Evolutionary conservation across 2,797 vertebrate species (phyloP).

Genomic region (Ctenochaetus hawaiiensis): DNA sequence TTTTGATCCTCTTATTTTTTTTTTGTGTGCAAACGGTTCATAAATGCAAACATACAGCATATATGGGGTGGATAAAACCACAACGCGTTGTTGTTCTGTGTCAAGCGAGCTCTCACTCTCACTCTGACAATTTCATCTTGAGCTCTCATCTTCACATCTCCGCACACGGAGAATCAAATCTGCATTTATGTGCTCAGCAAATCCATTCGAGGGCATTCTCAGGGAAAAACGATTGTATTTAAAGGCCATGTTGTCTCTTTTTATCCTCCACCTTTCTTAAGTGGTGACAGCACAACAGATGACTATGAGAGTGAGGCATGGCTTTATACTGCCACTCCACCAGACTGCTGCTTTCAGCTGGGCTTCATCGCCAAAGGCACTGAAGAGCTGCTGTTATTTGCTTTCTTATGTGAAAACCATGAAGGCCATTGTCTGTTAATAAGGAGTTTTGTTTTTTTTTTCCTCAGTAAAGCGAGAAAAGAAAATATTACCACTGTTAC

Average conservation of each 20-base stretch:
- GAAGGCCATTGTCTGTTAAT: conserved; percentile 5
- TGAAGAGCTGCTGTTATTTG: conserved; percentile 30
- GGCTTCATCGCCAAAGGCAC: conserved; percentile 32
- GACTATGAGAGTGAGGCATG: conserved; percentile 25
- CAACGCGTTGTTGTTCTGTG: neutral
- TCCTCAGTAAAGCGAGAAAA: neutral
- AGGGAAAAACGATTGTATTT: conserved; percentile 8
- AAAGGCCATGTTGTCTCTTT: conserved; percentile 8
- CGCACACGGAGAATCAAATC: conserved; percentile 8
- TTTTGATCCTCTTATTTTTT: conserved; percentile 22
- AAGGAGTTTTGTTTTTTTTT: conserved; percentile 8
- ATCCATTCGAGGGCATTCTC: conserved; percentile 5
- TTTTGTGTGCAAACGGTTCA: neutral
- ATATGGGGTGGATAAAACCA: neutral
- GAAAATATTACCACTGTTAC: neutral
- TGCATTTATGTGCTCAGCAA: conserved; percentile 16
- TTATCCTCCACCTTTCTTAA: conserved; percentile 23
- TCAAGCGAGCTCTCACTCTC: neutral
- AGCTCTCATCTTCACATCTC: neutral
- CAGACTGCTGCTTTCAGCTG: conserved; percentile 28
- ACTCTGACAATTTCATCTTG: conserved; percentile 4
- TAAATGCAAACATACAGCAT: neutral
- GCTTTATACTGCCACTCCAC: conserved; percentile 28
- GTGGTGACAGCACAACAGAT: conserved; percentile 26
- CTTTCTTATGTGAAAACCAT: conserved; percentile 29